These are phyloP conservation scores for Brevipalpus yothersi DNA, from an alignment of 1,140 invertebrate genomes.

Conservation along the genomic window DNA sequence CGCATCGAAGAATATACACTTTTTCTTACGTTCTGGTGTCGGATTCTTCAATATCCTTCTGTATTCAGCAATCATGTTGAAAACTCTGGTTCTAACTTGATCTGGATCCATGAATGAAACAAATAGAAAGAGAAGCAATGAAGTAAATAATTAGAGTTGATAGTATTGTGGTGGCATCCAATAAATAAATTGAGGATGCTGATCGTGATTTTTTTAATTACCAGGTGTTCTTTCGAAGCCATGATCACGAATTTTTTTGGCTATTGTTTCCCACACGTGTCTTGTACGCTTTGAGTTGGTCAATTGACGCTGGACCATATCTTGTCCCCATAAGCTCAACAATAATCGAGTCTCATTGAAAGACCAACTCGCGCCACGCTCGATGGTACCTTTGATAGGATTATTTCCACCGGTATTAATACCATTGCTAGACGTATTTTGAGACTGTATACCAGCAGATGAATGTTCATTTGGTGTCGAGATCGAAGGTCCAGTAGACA, in stretches of 20 bases:
- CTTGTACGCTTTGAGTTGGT: conserved; percentile 9
- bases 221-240: conserved; percentile 9
- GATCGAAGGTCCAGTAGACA: too few species aligned
- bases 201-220: not conserved
- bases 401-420: too few species aligned
- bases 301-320: conserved; percentile 9
- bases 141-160: not conserved
- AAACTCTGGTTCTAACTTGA: conserved; percentile 10
- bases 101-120: not conserved
- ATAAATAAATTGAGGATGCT: too few species aligned
- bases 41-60: conserved; percentile 9
- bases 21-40: conserved; percentile 8
- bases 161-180: too few species aligned
- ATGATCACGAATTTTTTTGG: conserved; percentile 5
- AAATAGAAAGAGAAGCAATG: not conserved
- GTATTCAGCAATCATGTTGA: conserved; percentile 12
- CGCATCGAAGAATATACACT: conserved; percentile 11
- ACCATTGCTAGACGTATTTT: too few species aligned
- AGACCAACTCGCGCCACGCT: conserved; percentile 9
- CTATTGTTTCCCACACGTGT: conserved; percentile 10
- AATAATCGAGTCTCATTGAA: conserved; percentile 9
- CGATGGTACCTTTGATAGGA: conserved; percentile 2
- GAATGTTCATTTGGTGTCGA: too few species aligned
- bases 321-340: conserved; percentile 8
- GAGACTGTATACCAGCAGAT: too few species aligned